These are phyloP conservation scores for Neosilurus hyrtlii DNA, from an alignment of 2,797 vertebrate species.

Conservation along the genomic window DNA sequence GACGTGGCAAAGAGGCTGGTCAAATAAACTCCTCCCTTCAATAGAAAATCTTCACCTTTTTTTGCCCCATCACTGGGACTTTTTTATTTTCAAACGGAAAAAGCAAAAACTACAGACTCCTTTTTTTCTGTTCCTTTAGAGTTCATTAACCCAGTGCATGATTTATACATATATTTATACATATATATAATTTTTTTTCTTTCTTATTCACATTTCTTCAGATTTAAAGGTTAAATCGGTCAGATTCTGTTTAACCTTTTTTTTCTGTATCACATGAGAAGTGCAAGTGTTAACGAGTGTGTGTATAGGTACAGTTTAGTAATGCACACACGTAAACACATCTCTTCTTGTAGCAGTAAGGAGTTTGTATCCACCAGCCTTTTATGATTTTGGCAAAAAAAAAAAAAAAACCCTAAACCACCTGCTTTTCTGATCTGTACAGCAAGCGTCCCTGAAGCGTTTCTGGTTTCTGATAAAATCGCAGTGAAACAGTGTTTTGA, in stretches of 20 bases:
- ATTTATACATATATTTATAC: neutral
- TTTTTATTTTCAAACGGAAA: constrained; percentile 61
- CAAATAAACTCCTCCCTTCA: constrained; percentile 74
- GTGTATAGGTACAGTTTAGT: constrained; percentile 1
- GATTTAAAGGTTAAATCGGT: constrained; percentile 45
- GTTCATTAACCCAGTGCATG: constrained; percentile 55
- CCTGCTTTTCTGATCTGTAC: constrained; percentile 53
- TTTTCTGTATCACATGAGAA: neutral
- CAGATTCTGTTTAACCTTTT: neutral
- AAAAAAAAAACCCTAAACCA: neutral
- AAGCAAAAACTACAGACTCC: constrained; percentile 62
- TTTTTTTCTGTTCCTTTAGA: constrained; percentile 58
- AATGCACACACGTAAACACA: constrained; percentile 58
- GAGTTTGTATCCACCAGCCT: constrained; percentile 36
- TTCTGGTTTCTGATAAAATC: constrained; percentile 52
- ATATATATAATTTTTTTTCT: constrained; percentile 18
- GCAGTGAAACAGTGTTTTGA: constrained; percentile 68
- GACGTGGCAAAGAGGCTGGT: constrained; percentile 96
- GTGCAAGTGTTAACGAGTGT: constrained; percentile 22
- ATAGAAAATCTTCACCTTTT: neutral
- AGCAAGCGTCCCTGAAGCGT: constrained; percentile 42
- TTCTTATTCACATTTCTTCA: constrained; percentile 33
- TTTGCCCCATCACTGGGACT: constrained; percentile 44
- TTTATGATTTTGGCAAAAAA: constrained; percentile 52
- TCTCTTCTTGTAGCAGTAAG: constrained; percentile 56